Base-by-base conservation (phyloP, 2,888 invertebrate genomes). In the Tipula unca region DNA sequence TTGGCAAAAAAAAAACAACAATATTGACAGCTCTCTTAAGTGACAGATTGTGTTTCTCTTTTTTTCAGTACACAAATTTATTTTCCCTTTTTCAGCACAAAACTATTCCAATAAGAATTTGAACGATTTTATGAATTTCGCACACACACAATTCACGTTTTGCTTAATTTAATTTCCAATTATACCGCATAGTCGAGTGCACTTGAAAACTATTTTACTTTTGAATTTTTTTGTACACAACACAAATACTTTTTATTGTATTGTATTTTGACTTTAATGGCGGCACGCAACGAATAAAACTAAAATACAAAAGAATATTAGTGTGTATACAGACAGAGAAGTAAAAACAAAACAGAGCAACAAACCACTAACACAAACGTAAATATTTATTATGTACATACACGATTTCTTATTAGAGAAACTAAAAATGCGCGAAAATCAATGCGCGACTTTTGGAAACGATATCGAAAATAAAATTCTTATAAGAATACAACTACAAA, bases 191-290 rank as follows among this genome's bases (percentile, higher is more conserved):
- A 69, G 8, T 69, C 13, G 25, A 69, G 20, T 69, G 20, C 13
- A 69, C 69, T 69, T 25, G 69, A 69, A 69, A 69, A 25, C 10
- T 69, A 25, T 25, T 20, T 69, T 10, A 69, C 25, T 69, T 69
- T 69, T 20, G 25, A 69, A 69, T 4, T 69, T 32, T 17, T 3
- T 20, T 1, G 25, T 69, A 25, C 25, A 69, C 69, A 69, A 54
- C 17, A 32, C 14, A 83, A 32, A n/a, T 83, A 82, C 29, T 29
- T 82, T 82, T 39, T 39, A 10, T 48, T 83, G 29, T 83, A n/a
- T 83, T 32, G n/a, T 83, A 83, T 83, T 83, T 83, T 83, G 83
- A 83, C 83, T 83, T 83, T 35, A 83, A 83, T 83, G 83, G 83
- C 83, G 83, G 83, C 83, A 29, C 83, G 83, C 83, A 83, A 83